phyloP scores from a whole-genome alignment of 64 coral and sea anemone genomes.

The Exaiptasia diaphana region DNA sequence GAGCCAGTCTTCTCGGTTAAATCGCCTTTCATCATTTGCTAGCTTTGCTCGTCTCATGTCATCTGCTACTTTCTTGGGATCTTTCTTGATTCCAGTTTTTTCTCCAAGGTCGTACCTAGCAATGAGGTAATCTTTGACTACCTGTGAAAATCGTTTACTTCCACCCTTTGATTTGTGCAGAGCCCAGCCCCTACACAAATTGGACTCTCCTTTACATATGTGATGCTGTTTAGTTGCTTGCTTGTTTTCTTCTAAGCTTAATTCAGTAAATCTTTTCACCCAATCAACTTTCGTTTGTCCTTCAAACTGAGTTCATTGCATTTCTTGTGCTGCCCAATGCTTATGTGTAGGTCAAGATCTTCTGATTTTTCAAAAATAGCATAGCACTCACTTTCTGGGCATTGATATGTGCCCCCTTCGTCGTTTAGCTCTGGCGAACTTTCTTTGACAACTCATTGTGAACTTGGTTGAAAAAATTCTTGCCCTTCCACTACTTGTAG shows the following conservation, averaged over 20 bases:
- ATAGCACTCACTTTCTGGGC: too few relatives aligned
- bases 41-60: constrained; percentile 19
- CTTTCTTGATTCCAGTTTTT: constrained; percentile 25
- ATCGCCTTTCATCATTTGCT: not conserved
- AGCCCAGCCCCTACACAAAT: constrained; percentile 25
- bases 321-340: constrained; percentile 3
- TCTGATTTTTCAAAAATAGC: not conserved
- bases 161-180: constrained; percentile 12
- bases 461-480: not conserved
- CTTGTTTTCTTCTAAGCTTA: constrained; percentile 17
- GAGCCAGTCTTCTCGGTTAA: constrained; percentile 26
- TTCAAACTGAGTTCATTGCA: not conserved
- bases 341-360: constrained; percentile 19
- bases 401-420: too few relatives aligned
- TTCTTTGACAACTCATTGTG: too few relatives aligned
- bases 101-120: constrained; percentile 47
- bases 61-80: constrained; percentile 51
- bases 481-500: not conserved
- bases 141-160: constrained; percentile 1
- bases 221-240: not conserved
- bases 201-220: not conserved
- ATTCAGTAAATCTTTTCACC: not conserved
- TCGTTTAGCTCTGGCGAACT: too few relatives aligned
- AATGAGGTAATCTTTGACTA: constrained; percentile 28
- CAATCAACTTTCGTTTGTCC: constrained; percentile 20